These are phyloP conservation scores for Sorex maritimensis DNA, from an alignment of 2,797 vertebrate genomes.

Conservation along the genomic window DNA sequence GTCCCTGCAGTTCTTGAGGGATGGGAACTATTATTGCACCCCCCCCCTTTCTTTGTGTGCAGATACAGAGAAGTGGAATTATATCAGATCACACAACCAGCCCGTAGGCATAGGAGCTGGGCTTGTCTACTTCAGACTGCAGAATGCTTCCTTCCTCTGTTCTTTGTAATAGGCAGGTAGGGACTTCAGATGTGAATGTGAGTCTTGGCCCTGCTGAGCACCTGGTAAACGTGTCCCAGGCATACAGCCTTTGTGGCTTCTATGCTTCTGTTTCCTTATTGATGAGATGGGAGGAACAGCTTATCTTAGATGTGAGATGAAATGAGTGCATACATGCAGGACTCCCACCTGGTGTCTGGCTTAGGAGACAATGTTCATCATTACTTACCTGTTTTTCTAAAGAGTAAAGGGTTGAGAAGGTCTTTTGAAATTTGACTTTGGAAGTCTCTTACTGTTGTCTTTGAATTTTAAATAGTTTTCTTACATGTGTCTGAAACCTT, in stretches of 20 bases:
- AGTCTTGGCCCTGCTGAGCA: neutral
- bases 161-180: neutral
- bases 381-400: slow-evolving; percentile 4
- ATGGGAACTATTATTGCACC: neutral
- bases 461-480: slow-evolving; percentile 63
- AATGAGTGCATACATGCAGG: neutral
- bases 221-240: neutral
- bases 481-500: neutral
- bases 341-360: neutral
- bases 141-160: neutral
- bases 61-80: neutral
- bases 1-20: neutral
- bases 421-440: slow-evolving; percentile 60
- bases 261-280: neutral
- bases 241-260: neutral
- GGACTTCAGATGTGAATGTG: neutral
- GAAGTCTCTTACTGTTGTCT: neutral
- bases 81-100: neutral
- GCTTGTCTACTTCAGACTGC: neutral
- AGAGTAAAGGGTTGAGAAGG: slow-evolving; percentile 38
- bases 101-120: neutral
- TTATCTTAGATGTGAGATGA: neutral
- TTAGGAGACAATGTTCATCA: neutral
- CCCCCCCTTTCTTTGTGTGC: neutral
- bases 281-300: neutral